These are phyloP conservation scores for Phrynocephalus versicolor DNA, from an alignment of 2,113 vertebrate genomes.

Conservation along the genomic window DNA sequence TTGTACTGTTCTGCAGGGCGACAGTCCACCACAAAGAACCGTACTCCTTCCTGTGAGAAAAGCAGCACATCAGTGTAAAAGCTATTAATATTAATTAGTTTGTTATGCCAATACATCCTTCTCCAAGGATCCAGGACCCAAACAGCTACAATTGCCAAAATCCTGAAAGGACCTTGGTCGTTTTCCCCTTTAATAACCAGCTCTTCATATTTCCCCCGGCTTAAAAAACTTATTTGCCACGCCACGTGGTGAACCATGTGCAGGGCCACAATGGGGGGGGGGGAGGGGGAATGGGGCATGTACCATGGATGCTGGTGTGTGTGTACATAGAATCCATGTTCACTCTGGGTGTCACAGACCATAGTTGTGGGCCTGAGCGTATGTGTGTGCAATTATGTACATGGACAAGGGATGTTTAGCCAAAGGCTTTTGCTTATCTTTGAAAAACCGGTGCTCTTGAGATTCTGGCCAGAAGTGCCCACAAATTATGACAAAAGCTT, in stretches of 20 bases:
- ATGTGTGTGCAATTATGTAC: neutral
- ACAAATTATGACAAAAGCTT: neutral
- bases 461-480: neutral
- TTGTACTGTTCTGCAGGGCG: slow-evolving; percentile 98
- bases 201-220: neutral
- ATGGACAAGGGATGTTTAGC: too few relatives aligned
- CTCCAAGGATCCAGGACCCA: neutral
- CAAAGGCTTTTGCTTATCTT: neutral
- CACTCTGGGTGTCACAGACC: too few relatives aligned
- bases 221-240: neutral
- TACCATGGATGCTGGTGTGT: too few relatives aligned
- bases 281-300: too few relatives aligned
- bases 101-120: neutral
- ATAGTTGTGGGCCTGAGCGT: too few relatives aligned
- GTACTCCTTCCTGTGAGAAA: slow-evolving; percentile 88
- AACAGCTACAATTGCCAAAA: neutral
- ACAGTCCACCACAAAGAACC: slow-evolving; percentile 98
- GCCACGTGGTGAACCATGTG: neutral
- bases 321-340: too few relatives aligned
- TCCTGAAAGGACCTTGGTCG: neutral
- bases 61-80: slow-evolving; percentile 29
- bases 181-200: neutral
- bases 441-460: too few relatives aligned
- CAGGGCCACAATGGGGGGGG: too few relatives aligned
- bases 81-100: slow-evolving; percentile 3